A percentile compares a stretch with the other conserved stretches of the same genome.
phyloP scores from a whole-genome alignment of 2,113 vertebrate species.

The Astur gentilis region DNA sequence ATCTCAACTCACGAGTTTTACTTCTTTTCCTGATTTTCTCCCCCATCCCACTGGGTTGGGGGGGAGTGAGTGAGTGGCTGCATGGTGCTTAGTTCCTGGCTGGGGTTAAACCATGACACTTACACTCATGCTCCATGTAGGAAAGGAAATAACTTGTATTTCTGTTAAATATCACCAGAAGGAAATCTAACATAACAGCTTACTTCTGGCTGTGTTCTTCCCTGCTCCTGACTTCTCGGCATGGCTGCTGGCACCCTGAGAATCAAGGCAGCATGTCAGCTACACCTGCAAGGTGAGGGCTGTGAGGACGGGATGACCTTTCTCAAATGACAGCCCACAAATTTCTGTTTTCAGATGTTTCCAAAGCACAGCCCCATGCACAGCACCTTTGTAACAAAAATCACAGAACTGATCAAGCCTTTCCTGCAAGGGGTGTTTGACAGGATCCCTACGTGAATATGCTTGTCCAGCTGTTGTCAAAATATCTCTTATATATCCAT shows the following conservation, averaged over 20 bases:
- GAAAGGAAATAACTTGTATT: background rate
- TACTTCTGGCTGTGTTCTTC: background rate
- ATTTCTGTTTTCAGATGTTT: background rate
- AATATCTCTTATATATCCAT: background rate
- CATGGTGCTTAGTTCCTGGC: too few species aligned
- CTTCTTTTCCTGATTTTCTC: too few species aligned
- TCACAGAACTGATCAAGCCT: background rate
- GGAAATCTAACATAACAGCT: background rate
- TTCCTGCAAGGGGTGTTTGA: background rate
- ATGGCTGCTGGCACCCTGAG: rapidly evolving
- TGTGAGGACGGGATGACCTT: background rate
- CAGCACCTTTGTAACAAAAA: background rate
- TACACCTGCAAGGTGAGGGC: background rate
- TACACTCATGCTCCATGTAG: rapidly evolving
- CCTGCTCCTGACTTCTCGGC: background rate
- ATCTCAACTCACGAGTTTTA: too few species aligned
- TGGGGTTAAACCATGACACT: too few species aligned
- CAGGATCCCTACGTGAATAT: background rate
- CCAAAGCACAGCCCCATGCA: background rate
- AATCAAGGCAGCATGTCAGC: background rate
- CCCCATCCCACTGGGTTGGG: too few species aligned
- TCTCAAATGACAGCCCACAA: background rate
- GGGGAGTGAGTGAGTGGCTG: too few species aligned
- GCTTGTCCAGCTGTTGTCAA: background rate
- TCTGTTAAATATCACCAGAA: background rate